phyloP scores from a whole-genome alignment of 2,113 vertebrate genomes.

The Phalacrocorax pelagicus region DNA sequence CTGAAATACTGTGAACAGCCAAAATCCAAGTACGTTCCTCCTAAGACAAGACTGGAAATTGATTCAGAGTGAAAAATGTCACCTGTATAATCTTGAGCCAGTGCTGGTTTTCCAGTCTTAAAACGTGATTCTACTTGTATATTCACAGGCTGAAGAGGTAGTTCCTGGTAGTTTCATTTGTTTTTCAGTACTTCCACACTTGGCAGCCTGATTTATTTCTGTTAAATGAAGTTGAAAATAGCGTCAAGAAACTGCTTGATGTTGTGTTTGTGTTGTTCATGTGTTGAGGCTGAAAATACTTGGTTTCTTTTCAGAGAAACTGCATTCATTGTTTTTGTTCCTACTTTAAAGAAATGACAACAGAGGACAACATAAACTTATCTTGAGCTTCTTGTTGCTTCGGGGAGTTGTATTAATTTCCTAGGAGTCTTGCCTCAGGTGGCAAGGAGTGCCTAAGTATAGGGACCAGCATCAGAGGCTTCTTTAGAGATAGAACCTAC shows the following conservation, averaged over 20 bases:
- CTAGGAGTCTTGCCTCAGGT: neutral
- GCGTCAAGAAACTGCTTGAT: neutral
- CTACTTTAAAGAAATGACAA: neutral
- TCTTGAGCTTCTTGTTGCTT: neutral
- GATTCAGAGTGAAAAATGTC: neutral
- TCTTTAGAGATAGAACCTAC: neutral
- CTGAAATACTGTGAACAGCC: neutral
- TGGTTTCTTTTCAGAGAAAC: neutral
- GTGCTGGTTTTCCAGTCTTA: neutral
- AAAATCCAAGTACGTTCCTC: neutral
- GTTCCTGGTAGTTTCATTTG: neutral
- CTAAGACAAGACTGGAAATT: neutral
- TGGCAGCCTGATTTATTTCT: neutral
- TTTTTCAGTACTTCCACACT: neutral
- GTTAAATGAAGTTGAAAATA: neutral
- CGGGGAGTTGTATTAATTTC: neutral
- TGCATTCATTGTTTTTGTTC: neutral
- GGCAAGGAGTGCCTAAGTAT: neutral
- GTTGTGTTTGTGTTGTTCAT: neutral
- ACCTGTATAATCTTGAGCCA: neutral
- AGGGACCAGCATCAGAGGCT: neutral
- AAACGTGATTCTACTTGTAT: neutral
- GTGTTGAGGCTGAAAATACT: neutral
- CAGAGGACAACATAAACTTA: neutral
- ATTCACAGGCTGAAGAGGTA: neutral